Conservation (phyloP, 2,113 vertebrate species). For the Eptesicus fuscus region DNA sequence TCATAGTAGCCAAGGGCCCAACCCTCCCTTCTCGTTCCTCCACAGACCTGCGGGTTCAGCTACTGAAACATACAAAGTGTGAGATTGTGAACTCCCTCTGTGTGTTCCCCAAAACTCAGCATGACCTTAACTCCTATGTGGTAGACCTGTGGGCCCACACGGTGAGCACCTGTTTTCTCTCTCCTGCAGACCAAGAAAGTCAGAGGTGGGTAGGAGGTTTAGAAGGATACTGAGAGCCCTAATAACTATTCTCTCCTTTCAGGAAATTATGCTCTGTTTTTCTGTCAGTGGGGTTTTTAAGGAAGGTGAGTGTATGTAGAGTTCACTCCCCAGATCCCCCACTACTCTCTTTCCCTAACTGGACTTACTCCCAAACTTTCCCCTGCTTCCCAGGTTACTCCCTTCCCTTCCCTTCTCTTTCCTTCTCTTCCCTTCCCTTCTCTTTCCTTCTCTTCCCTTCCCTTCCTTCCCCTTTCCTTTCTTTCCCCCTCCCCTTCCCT, state of each 20-base stretch:
- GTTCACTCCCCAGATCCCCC: not conserved
- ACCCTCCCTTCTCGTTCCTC: no score
- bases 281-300: slow-evolving; percentile 89
- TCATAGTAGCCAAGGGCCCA: not conserved
- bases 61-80: slow-evolving; percentile 86
- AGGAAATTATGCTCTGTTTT: slow-evolving; percentile 88
- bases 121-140: slow-evolving; percentile 85
- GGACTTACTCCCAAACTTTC: slow-evolving; percentile 11
- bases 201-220: not conserved
- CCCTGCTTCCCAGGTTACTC: not conserved
- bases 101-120: slow-evolving; percentile 88
- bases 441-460: no score
- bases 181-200: not conserved
- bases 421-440: not conserved
- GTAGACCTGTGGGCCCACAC: slow-evolving; percentile 86
- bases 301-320: slow-evolving; percentile 66
- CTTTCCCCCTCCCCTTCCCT: not conserved
- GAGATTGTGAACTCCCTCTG: slow-evolving; percentile 88
- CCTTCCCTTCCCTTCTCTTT: not conserved
- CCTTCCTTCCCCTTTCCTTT: not conserved
- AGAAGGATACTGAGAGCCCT: no score
- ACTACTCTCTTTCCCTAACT: not conserved
- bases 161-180: slow-evolving; percentile 68
- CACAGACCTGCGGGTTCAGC: slow-evolving; percentile 79
- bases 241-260: not conserved